Conservation (phyloP, 2,113 vertebrate genomes). For the Calidris pugnax region DNA sequence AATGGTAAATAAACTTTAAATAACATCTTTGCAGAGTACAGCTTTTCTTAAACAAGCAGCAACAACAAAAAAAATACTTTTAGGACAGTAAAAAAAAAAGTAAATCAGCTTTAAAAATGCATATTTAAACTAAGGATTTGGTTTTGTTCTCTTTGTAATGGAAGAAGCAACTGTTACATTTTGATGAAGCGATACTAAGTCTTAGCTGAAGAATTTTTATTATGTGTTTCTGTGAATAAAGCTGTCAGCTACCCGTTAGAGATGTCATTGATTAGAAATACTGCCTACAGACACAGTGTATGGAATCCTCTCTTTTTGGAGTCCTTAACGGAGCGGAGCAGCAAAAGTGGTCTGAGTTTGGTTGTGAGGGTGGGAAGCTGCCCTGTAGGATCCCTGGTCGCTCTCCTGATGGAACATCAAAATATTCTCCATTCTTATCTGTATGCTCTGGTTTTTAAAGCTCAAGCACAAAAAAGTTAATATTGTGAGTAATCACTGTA, state of each 20-base stretch:
- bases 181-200: background rate
- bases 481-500: background rate
- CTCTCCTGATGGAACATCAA: background rate
- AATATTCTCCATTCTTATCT: background rate
- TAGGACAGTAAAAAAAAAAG: background rate
- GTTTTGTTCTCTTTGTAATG: background rate
- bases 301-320: background rate
- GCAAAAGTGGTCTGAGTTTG: background rate
- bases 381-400: background rate
- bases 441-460: background rate
- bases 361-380: background rate
- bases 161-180: background rate
- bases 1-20: background rate
- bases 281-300: background rate
- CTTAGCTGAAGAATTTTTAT: background rate
- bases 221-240: background rate
- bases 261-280: background rate
- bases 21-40: background rate
- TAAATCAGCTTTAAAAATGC: background rate
- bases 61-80: background rate
- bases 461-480: background rate
- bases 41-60: background rate
- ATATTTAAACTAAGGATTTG: background rate
- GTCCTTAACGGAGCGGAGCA: background rate
- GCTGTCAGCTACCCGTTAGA: background rate